phyloP scores from a whole-genome alignment of 1,140 invertebrate species.

The Diprion similis region DNA sequence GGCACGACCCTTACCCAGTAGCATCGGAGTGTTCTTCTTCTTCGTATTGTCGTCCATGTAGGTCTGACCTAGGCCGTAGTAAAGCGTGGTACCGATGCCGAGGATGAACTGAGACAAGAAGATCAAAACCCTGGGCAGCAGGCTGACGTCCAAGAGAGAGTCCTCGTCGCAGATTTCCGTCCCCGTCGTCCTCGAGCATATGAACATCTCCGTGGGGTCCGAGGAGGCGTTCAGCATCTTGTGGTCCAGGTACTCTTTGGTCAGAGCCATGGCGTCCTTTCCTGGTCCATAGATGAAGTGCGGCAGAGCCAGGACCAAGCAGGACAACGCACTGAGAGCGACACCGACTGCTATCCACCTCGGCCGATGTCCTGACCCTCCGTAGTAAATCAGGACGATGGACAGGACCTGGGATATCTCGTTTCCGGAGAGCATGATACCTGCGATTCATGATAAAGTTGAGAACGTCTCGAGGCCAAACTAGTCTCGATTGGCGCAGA shows the following conservation, averaged over 20 bases:
- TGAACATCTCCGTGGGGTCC: constrained; percentile 29
- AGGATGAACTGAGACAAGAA: constrained; percentile 75
- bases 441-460: constrained; percentile 51
- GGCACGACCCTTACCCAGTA: constrained; percentile 59
- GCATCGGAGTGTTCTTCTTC: constrained; percentile 70
- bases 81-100: constrained; percentile 73
- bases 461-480: no score
- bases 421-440: constrained; percentile 74
- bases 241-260: constrained; percentile 56
- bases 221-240: constrained; percentile 43
- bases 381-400: constrained; percentile 67
- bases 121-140: constrained; percentile 68
- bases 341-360: constrained; percentile 72
- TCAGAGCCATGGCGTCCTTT: constrained; percentile 60
- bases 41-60: constrained; percentile 77
- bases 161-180: constrained; percentile 59
- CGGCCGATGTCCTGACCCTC: constrained; percentile 67
- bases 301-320: constrained; percentile 70
- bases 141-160: constrained; percentile 51
- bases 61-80: constrained; percentile 72
- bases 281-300: constrained; percentile 75
- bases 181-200: constrained; percentile 41
- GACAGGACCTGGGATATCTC: constrained; percentile 75
- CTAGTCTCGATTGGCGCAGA: not conserved
- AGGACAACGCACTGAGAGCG: constrained; percentile 68